These are phyloP conservation scores for Melieria picta DNA, from an alignment of 2,888 invertebrate species.

Conservation along the genomic window DNA sequence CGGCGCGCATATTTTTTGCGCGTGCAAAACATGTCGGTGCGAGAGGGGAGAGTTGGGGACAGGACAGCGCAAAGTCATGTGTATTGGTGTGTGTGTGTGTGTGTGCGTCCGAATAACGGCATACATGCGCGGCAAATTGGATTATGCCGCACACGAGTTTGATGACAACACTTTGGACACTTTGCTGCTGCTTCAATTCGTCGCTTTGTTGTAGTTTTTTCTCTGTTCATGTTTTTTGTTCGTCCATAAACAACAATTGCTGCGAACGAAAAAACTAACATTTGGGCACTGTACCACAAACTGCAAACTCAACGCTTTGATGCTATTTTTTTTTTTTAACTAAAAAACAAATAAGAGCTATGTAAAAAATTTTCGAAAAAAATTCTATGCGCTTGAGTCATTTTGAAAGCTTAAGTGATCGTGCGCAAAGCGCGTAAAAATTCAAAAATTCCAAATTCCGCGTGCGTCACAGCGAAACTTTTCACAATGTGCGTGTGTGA, in stretches of 20 bases:
- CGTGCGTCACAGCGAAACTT: conserved; percentile 23
- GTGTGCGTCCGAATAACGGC: neutral
- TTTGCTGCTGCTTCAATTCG: conserved; percentile 16
- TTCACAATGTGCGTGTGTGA: conserved; percentile 1
- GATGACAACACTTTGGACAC: conserved; percentile 27
- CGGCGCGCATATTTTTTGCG: too few relatives aligned
- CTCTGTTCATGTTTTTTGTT: too few relatives aligned
- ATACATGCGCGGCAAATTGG: conserved; percentile 24
- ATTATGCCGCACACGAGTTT: conserved; percentile 35
- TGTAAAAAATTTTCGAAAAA: conserved; percentile 10
- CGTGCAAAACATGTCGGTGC: too few relatives aligned
- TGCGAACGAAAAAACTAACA: conserved; percentile 11
- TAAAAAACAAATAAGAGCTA: neutral
- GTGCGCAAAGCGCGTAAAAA: conserved; percentile 27
- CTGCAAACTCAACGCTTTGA: too few relatives aligned
- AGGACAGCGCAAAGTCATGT: neutral
- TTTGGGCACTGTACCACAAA: neutral
- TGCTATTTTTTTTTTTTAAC: too few relatives aligned
- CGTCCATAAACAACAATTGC: conserved; percentile 5
- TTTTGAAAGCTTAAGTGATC: conserved; percentile 35
- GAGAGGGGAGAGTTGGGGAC: too few relatives aligned
- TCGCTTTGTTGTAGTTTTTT: too few relatives aligned
- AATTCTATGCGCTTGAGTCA: conserved; percentile 2
- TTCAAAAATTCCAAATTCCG: conserved; percentile 34
- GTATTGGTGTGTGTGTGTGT: neutral